Conservation (phyloP, 2,888 invertebrate species). For the Phengaris arion region DNA sequence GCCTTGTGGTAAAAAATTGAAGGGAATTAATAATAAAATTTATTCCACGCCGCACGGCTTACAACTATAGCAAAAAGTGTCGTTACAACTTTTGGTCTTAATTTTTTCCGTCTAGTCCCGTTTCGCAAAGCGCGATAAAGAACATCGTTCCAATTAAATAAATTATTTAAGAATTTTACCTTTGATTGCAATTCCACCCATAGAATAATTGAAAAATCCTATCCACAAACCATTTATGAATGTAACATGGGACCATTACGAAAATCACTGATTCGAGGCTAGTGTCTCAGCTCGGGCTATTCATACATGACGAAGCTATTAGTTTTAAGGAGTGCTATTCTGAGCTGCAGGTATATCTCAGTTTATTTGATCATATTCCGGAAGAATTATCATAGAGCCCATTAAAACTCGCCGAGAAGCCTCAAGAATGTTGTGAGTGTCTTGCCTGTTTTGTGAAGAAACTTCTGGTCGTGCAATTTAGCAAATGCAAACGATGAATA, state of each 20-base stretch:
- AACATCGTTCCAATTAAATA: too few species aligned
- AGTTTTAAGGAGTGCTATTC: not conserved
- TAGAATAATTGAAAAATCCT: not conserved
- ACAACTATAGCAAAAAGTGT: too few species aligned
- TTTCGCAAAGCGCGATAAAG: too few species aligned
- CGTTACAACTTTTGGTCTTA: too few species aligned
- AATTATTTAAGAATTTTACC: too few species aligned
- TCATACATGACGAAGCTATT: constrained; percentile 3
- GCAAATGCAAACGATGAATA: too few species aligned
- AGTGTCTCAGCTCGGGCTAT: not conserved
- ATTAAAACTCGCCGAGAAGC: not conserved
- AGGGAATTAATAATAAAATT: too few species aligned
- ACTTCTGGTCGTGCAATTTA: too few species aligned
- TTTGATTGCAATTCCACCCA: not conserved
- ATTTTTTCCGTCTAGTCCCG: too few species aligned
- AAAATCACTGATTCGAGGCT: constrained; percentile 1
- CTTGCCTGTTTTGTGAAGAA: too few species aligned
- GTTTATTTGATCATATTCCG: constrained; percentile 5
- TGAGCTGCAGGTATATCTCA: not conserved
- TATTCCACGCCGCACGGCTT: too few species aligned
- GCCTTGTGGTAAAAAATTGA: too few species aligned
- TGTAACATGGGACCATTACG: not conserved
- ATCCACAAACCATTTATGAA: not conserved
- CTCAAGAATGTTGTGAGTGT: not conserved
- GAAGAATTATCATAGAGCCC: not conserved